Percentiles rank a stretch among this genome's conserved stretches.
phyloP scores from a whole-genome alignment of 1,140 invertebrate species.

The Drosophila pruinosa region DNA sequence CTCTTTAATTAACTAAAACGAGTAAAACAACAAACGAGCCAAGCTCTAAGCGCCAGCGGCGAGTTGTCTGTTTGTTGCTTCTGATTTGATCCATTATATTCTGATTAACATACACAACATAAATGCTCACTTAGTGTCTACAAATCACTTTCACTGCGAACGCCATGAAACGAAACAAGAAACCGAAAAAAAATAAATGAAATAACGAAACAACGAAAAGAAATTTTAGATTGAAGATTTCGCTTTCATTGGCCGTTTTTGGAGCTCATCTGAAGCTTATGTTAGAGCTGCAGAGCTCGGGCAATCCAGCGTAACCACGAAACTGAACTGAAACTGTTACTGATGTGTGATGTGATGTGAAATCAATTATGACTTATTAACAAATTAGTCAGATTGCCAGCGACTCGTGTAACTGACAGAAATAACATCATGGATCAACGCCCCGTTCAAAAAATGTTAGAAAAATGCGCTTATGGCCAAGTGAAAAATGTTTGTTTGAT shows the following conservation, averaged over 20 bases:
- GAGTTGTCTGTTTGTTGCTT: conserved; percentile 16
- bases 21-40: not conserved
- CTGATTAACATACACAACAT: conserved; percentile 69
- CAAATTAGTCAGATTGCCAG: conserved; percentile 60
- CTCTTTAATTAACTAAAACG: conserved; percentile 47
- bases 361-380: conserved; percentile 80
- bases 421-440: conserved; percentile 55
- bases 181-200: conserved; percentile 40
- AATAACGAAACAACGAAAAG: conserved; percentile 49
- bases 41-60: conserved; percentile 12
- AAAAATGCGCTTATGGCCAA: not conserved
- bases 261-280: conserved; percentile 49
- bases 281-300: too few relatives aligned
- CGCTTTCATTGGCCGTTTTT: conserved; percentile 62
- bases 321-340: conserved; percentile 6
- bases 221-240: conserved; percentile 66
- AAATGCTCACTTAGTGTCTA: conserved; percentile 55
- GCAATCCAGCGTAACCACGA: not conserved
- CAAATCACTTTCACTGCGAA: conserved; percentile 72
- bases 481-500: conserved; percentile 38
- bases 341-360: conserved; percentile 66
- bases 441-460: conserved; percentile 25
- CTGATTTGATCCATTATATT: conserved; percentile 58
- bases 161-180: conserved; percentile 41
- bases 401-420: conserved; percentile 70